A percentile compares a stretch with the other conserved stretches of the same genome.
These are phyloP conservation scores for Ceyx cyanopectus DNA, from an alignment of 2,113 vertebrate species.

Conservation along the genomic window DNA sequence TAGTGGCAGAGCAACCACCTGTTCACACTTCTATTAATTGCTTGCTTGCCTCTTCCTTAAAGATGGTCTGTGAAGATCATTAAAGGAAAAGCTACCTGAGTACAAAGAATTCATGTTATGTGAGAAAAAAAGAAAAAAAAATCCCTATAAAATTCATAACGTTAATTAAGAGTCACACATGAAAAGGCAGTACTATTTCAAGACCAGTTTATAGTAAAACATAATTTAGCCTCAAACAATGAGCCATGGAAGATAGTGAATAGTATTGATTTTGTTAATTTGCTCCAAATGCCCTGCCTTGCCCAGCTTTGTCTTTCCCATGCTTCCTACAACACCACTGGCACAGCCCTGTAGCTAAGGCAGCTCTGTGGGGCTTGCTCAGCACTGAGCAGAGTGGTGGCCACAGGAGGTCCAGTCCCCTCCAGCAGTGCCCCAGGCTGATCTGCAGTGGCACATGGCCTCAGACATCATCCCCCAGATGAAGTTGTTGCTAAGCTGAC, in stretches of 20 bases:
- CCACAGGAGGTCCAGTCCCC: not conserved
- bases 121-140: not conserved
- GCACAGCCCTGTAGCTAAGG: not conserved
- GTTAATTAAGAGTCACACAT: conserved; percentile 65
- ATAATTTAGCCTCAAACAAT: conserved; percentile 58
- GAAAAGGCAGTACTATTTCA: conserved; percentile 46
- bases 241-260: not conserved
- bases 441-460: accelerated
- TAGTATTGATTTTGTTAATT: conserved; percentile 53
- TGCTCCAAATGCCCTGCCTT: not conserved
- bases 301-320: not conserved
- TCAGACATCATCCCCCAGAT: accelerated
- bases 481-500: not conserved
- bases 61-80: conserved; percentile 13
- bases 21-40: conserved; percentile 73
- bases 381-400: accelerated
- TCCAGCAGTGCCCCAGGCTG: accelerated
- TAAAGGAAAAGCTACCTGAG: conserved; percentile 50
- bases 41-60: conserved; percentile 46
- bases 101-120: conserved; percentile 33
- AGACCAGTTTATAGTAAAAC: conserved; percentile 34
- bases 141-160: conserved; percentile 15
- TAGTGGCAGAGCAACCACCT: conserved; percentile 69
- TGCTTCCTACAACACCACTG: accelerated
- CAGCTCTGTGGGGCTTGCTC: not conserved